Evolutionary conservation across 2,888 invertebrate species (phyloP).

Genomic region (Eristalis tenax): DNA sequence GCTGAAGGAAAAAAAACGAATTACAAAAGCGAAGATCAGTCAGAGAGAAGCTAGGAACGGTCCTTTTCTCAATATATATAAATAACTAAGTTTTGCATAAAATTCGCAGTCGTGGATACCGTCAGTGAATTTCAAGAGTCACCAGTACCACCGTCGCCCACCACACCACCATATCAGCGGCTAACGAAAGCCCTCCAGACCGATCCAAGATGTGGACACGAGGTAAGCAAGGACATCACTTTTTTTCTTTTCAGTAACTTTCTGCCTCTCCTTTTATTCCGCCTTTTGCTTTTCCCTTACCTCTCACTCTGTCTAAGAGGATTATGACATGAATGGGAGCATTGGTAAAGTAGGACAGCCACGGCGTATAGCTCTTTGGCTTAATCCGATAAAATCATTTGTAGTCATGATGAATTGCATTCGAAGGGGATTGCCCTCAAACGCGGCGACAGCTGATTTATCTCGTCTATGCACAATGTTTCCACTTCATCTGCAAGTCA

Average conservation of each 20-base stretch:
- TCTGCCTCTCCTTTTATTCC: background rate
- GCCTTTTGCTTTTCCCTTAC: background rate
- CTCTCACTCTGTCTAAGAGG: constrained; percentile 13
- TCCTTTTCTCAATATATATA: constrained; percentile 44
- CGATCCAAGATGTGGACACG: constrained; percentile 82
- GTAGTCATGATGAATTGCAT: constrained; percentile 17
- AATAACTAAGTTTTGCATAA: constrained; percentile 73
- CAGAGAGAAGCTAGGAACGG: constrained; percentile 25
- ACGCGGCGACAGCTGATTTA: background rate
- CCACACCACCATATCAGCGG: constrained; percentile 82
- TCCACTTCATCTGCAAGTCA: constrained; percentile 37
- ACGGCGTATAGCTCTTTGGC: constrained; percentile 13
- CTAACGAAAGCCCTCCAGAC: constrained; percentile 83
- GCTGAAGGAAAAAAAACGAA: background rate
- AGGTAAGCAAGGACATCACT: constrained; percentile 77
- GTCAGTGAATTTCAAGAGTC: constrained; percentile 78
- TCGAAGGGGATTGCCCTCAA: background rate
- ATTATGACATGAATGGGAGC: constrained; percentile 4
- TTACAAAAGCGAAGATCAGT: constrained; percentile 18
- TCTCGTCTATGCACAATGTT: constrained; percentile 33
- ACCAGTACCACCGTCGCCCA: constrained; percentile 78
- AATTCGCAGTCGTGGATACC: constrained; percentile 81
- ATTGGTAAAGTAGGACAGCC: constrained; percentile 29
- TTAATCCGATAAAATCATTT: constrained; percentile 49
- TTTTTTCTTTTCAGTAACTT: constrained; percentile 4